These are phyloP conservation scores for Panurus biarmicus DNA, from an alignment of 2,113 vertebrate species.

Conservation along the genomic window DNA sequence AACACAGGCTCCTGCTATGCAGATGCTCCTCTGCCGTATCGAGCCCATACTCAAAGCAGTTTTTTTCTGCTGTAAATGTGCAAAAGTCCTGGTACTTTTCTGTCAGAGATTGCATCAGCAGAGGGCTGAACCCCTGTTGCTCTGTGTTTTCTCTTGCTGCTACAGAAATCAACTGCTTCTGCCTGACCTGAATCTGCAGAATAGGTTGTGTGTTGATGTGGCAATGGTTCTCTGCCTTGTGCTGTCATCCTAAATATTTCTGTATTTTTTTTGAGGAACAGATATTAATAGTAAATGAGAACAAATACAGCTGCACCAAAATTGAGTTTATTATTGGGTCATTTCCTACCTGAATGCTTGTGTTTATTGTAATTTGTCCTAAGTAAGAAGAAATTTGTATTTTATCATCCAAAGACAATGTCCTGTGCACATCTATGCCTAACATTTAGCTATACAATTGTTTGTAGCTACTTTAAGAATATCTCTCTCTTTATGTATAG, in stretches of 20 bases:
- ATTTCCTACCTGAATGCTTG: not conserved
- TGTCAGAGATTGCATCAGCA: not conserved
- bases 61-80: not conserved
- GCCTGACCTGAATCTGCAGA: not conserved
- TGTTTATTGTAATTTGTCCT: not conserved
- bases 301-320: not conserved
- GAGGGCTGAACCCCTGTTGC: not conserved
- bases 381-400: not conserved
- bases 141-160: not conserved
- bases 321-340: not conserved
- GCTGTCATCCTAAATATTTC: not conserved
- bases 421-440: not conserved
- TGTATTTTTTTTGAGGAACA: not conserved
- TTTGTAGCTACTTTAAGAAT: not conserved
- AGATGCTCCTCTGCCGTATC: not conserved
- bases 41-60: not conserved
- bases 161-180: not conserved
- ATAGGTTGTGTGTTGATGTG: not conserved
- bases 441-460: not conserved
- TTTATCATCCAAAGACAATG: not conserved
- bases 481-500: too few species aligned
- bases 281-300: not conserved
- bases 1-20: not conserved
- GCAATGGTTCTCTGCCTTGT: fast-evolving
- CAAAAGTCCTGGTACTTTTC: not conserved